Conservation (phyloP, 2,113 vertebrate species). For the Sardina pilchardus region DNA sequence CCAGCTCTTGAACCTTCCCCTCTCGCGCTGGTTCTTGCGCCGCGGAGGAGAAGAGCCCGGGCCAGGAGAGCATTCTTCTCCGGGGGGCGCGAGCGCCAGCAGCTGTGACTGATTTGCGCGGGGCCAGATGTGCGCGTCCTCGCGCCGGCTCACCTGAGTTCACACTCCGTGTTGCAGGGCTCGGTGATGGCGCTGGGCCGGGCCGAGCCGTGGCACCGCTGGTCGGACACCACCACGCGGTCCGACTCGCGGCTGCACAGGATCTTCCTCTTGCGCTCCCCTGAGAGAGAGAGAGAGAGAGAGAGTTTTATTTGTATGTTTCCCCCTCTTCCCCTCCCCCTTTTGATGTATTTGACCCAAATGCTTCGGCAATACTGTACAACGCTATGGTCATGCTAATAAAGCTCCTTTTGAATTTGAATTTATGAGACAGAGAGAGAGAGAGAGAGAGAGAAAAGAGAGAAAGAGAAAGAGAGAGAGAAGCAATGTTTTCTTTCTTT, state of each 20-base stretch:
- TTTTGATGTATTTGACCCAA: no score
- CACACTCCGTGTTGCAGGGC: constrained; percentile 88
- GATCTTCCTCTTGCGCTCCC: constrained; percentile 86
- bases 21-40: not conserved
- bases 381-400: no score
- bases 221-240: constrained; percentile 90
- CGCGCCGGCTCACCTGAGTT: constrained; percentile 85
- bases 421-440: no score
- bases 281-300: constrained; percentile 57
- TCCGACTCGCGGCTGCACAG: constrained; percentile 90
- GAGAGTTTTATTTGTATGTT: no score
- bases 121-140: not conserved
- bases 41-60: not conserved
- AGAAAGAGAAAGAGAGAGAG: not conserved
- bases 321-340: constrained; percentile 80
- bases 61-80: not conserved
- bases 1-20: not conserved
- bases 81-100: not conserved
- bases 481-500: not conserved
- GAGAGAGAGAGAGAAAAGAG: not conserved
- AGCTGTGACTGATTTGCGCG: not conserved
- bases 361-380: no score
- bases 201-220: constrained; percentile 83
- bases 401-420: no score
- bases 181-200: constrained; percentile 81